Evolutionary conservation across 2,113 vertebrate genomes (phyloP), one percentile per base, ranked within the genome.

Genomic region (Rallus limicola): DNA sequence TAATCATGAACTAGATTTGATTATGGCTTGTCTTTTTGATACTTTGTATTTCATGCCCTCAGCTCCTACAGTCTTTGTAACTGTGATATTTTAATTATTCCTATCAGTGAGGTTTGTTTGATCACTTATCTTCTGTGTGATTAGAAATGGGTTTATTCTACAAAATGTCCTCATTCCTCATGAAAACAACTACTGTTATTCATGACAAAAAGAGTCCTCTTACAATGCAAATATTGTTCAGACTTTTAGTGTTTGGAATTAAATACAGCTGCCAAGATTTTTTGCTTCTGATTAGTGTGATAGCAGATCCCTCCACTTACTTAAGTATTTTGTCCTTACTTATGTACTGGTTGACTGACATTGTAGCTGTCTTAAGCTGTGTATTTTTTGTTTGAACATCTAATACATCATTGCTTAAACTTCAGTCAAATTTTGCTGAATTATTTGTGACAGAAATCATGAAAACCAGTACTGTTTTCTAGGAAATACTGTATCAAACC

Each of bases 81-180:
- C 34, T 91, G 23, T 59, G 52, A 16, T 83, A 18, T 67, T 93
- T 62, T 69, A 76, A 46, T 42, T 63, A 10, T 65, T 67, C 11
- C 62, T 81, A 8, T 89, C 64, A 75, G 36, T 52, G 68, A 90
- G 64, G 58, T 48, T 72, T 9, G 4, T 96, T 96, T 95, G 86
- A 90, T 96, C 76, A 19, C 12, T 93, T 97, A 92, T 92, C 90
- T 96, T 78, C 26, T 56, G 16, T 63, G 25, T 88, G 93, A 95
- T 96, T 81, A 90, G 64, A 82, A 92, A 50, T 81, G 20, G 16
- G 71, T 65, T 16, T 15, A 2, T 85, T 86, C 23, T 79, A 67
- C 67, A 86, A 87, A 85, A 67, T 85, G 88, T 82, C 63, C 71
- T 91, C 53, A 91, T 95, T 71, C n/a, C 56, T 88, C 23, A 44